phyloP scores from a whole-genome alignment of 2,113 vertebrate genomes.

The Myiopsitta monachus region DNA sequence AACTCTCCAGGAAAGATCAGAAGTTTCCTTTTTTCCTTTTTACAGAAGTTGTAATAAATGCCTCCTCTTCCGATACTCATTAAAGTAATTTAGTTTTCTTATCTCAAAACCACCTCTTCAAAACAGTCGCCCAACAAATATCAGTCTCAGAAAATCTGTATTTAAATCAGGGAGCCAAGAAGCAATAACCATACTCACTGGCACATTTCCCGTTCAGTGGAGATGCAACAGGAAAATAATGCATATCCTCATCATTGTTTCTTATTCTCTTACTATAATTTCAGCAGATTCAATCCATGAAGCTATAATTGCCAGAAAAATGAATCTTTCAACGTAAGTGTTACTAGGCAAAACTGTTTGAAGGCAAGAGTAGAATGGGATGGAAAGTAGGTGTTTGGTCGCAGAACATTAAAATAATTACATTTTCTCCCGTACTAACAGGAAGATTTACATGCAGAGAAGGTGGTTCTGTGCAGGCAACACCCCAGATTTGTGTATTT shows the following conservation, averaged over 20 bases:
- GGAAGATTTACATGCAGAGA: not conserved
- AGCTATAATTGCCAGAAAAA: not conserved
- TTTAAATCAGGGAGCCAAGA: not conserved
- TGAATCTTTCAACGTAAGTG: not conserved
- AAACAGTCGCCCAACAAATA: not conserved
- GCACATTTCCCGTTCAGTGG: not conserved
- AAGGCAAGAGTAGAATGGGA: not conserved
- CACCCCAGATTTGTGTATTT: not conserved
- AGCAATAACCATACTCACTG: not conserved
- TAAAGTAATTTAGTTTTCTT: not conserved
- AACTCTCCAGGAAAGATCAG: not conserved
- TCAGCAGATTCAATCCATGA: not conserved
- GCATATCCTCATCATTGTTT: accelerated
- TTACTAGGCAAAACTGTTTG: not conserved
- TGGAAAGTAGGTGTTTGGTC: not conserved
- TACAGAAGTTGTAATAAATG: not conserved
- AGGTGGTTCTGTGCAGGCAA: not conserved
- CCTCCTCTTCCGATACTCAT: not conserved
- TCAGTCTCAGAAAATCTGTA: not conserved
- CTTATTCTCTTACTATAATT: not conserved
- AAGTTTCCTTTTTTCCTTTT: not conserved
- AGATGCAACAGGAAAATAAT: not conserved
- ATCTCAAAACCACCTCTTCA: not conserved
- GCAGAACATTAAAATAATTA: not conserved
- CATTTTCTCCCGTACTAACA: not conserved